Evolutionary conservation across 2,797 vertebrate genomes (phyloP), one percentile per base, ranked within the genome.

Genomic region (Trachops cirrhosus): DNA sequence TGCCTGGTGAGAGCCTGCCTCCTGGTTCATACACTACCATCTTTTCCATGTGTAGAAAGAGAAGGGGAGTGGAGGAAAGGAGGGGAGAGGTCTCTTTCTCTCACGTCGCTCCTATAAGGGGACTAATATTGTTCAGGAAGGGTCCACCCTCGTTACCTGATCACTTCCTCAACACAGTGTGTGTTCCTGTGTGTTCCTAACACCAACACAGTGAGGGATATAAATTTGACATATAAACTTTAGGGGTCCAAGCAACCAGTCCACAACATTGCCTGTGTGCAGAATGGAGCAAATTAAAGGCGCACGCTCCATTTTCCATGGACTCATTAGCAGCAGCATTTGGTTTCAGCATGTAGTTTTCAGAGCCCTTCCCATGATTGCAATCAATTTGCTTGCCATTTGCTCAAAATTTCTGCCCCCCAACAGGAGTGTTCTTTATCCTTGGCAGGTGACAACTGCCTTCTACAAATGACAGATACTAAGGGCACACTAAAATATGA

Each of bases 121-220:
- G 22, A 46, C 5, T 10, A 24, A 52, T 32, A 4, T 14, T 24
- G n/a, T 34, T 39, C 24, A 26, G 1, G 4, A 50, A 41, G 26
- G 14, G 3, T 32, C 24, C 52, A 21, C 34, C 32, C 16, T 84
- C 54, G 59, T 0, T 7, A 64, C 5, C 3, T 12, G 39, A 9
- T 32, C 37, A 34, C 48, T 29, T 74, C 59, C 19, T 57, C 5
- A 70, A 46, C n/a, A n/a, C n/a, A n/a, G n/a, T n/a, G n/a, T n/a
- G n/a, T n/a, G n/a, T n/a, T n/a, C n/a, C n/a, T n/a, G n/a, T n/a
- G n/a, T n/a, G n/a, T 50, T 48, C 29, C 67, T 46, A 46, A 39
- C 9, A 2, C 6, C 44, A 10, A 39, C 67, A 67, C 59, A 59
- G 0, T 6, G 44, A 6, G 21, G 16, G 2, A 16, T 7, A 80